phyloP scores from a whole-genome alignment of 2,113 vertebrate species.

The Saiga tatarica region DNA sequence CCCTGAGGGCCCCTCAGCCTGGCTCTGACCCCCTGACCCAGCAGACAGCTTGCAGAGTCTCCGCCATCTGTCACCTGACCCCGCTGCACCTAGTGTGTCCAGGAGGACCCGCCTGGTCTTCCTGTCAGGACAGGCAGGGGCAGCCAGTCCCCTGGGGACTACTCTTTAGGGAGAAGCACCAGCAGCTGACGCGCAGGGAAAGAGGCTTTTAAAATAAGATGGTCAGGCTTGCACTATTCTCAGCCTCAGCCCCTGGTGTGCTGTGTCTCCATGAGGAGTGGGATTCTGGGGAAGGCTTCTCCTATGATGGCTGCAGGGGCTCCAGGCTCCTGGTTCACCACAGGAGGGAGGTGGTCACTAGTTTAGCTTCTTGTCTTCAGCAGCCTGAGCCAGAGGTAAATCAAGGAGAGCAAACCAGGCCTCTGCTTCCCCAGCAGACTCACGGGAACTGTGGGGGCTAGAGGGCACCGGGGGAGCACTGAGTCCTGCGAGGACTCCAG shows the following conservation, averaged over 20 bases:
- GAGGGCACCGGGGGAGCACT: not conserved
- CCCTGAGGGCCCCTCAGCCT: not conserved
- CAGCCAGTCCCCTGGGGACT: not conserved
- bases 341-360: not conserved
- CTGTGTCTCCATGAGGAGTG: not conserved
- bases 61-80: not conserved
- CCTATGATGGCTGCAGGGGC: not conserved
- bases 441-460: not conserved
- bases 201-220: not conserved
- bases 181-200: not conserved
- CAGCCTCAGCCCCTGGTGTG: not conserved
- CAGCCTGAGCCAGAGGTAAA: not conserved
- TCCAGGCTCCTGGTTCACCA: not conserved
- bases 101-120: not conserved
- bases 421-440: not conserved
- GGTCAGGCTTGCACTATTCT: not conserved
- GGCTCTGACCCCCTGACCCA: not conserved
- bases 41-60: not conserved
- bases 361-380: not conserved
- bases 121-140: not conserved
- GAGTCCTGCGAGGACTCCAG: not conserved
- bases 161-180: not conserved
- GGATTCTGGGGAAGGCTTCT: not conserved
- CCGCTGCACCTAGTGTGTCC: not conserved
- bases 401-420: not conserved